These are phyloP conservation scores for Napeogenes inachia DNA, from an alignment of 2,888 invertebrate genomes.

Conservation along the genomic window DNA sequence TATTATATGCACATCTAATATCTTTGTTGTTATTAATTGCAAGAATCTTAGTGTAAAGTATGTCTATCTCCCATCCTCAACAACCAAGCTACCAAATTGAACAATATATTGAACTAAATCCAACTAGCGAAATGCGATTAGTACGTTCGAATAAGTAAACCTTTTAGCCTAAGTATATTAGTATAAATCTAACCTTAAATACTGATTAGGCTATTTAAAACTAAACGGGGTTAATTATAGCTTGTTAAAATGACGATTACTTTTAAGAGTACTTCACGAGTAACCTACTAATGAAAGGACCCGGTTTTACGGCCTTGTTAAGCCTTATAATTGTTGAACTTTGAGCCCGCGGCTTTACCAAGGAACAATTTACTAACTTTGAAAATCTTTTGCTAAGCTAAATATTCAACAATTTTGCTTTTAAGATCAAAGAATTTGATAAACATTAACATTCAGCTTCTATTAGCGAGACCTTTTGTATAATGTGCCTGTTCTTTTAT, in stretches of 20 bases:
- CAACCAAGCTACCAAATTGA: no score
- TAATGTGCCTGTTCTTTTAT: slow-evolving; percentile 5
- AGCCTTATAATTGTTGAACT: slow-evolving; percentile 56
- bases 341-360: slow-evolving; percentile 44
- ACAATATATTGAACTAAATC: no score
- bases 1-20: no score
- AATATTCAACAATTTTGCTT: slow-evolving; percentile 24
- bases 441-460: slow-evolving; percentile 5
- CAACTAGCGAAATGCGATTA: no score
- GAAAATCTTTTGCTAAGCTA: slow-evolving; percentile 26
- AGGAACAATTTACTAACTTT: slow-evolving; percentile 41
- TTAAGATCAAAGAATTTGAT: slow-evolving; percentile 12
- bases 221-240: not conserved
- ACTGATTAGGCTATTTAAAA: not conserved
- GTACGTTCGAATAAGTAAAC: no score
- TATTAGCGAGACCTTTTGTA: not conserved
- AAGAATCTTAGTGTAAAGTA: no score
- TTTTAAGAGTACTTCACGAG: slow-evolving; percentile 36
- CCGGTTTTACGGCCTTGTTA: slow-evolving; percentile 52
- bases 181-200: not conserved
- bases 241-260: slow-evolving; percentile 1
- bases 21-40: no score
- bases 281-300: slow-evolving; percentile 41
- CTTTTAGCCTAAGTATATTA: no score
- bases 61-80: no score